Percentiles rank a stretch among this genome's conserved stretches.
phyloP scores from a whole-genome alignment of 2,888 invertebrate species.

The Hofmannophila pseudospretella region DNA sequence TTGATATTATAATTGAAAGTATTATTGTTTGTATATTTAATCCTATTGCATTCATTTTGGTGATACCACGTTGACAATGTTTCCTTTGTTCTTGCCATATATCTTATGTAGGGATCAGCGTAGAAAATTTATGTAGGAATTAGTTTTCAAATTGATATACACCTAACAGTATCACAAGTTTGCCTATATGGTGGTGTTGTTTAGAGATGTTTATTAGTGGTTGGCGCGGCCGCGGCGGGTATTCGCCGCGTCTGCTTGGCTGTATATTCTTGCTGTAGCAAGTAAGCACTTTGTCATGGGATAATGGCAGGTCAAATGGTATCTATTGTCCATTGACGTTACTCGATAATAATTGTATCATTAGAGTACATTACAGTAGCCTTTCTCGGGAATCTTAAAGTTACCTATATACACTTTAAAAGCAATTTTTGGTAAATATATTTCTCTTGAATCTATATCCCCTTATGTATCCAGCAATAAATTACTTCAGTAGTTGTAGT shows the following conservation, averaged over 20 bases:
- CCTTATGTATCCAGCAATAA: constrained; percentile 78
- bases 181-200: constrained; percentile 68
- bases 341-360: constrained; percentile 78
- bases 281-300: constrained; percentile 69
- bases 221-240: constrained; percentile 48
- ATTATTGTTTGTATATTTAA: constrained; percentile 45
- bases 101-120: constrained; percentile 69
- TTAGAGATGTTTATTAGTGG: constrained; percentile 67
- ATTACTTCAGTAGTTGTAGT: constrained; percentile 73
- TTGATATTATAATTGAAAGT: constrained; percentile 43
- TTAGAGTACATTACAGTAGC: constrained; percentile 78
- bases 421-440: constrained; percentile 73
- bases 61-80: constrained; percentile 59
- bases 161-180: constrained; percentile 67
- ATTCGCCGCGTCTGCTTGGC: constrained; percentile 56
- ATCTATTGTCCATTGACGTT: constrained; percentile 77
- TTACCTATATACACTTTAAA: constrained; percentile 75
- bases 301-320: constrained; percentile 73
- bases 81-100: constrained; percentile 76
- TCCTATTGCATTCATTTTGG: constrained; percentile 46
- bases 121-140: constrained; percentile 66
- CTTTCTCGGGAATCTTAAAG: constrained; percentile 75
- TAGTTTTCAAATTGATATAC: constrained; percentile 73
- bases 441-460: constrained; percentile 77
- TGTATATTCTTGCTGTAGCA: constrained; percentile 72